Conservation (phyloP, 2,797 vertebrate genomes). For the Clarias platycephalus region DNA sequence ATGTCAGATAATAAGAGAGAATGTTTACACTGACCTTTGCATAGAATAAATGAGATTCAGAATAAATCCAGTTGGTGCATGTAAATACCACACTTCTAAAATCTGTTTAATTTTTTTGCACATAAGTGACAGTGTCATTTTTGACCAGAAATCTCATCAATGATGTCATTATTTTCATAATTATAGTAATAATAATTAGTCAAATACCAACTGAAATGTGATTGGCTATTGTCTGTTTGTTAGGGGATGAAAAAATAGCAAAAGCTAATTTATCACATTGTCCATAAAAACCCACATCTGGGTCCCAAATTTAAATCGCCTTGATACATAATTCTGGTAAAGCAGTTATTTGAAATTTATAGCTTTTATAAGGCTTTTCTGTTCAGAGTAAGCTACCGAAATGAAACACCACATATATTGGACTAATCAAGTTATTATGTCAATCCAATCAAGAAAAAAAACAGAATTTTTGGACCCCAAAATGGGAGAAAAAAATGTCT, state of each 20-base stretch:
- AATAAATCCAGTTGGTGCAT: conserved; percentile 17
- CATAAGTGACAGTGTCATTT: not conserved
- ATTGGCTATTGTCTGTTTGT: not conserved
- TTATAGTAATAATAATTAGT: not conserved
- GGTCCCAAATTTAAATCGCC: not conserved
- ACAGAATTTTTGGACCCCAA: not conserved
- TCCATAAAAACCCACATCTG: not conserved
- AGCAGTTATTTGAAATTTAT: not conserved
- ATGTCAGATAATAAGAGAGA: not conserved
- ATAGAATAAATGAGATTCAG: conserved; percentile 19
- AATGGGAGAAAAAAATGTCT: not conserved
- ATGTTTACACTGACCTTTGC: conserved; percentile 22
- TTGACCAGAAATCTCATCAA: not conserved
- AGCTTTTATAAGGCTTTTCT: not conserved
- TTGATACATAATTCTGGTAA: not conserved
- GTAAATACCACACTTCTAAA: not conserved
- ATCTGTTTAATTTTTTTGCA: not conserved
- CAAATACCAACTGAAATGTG: not conserved
- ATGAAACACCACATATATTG: too few relatives aligned
- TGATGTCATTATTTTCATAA: not conserved
- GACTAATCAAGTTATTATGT: not conserved
- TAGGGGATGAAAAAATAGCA: too few relatives aligned
- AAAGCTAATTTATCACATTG: not conserved
- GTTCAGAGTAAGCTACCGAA: not conserved
- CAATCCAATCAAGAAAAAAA: not conserved